Evolutionary conservation across 37 sponge, comb jelly and placozoan genomes (phyloP).

Genomic region (Bolinopsis microptera): DNA sequence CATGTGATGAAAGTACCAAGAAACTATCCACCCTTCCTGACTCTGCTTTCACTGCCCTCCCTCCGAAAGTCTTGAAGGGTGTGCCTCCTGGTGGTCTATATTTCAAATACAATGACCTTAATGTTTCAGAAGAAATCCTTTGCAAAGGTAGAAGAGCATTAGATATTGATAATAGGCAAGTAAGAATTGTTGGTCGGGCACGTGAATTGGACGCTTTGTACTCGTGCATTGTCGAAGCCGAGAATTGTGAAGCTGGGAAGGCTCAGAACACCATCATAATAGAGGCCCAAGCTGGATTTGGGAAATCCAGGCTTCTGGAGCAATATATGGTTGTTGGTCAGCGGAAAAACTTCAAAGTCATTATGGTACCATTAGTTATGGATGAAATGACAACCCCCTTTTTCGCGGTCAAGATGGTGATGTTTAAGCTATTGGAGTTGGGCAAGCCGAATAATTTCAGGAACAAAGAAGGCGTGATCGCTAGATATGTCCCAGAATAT

Average conservation of each 20-base stretch:
- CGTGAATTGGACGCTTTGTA: constrained; percentile 58
- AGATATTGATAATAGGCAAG: not conserved
- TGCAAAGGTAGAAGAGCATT: not conserved
- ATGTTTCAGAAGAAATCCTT: not conserved
- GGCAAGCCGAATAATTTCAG: not conserved
- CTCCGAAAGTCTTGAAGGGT: constrained; percentile 69
- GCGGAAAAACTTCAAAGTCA: constrained; percentile 1
- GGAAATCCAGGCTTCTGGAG: constrained; percentile 23
- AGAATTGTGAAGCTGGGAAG: not conserved
- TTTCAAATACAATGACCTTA: not conserved
- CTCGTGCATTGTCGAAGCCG: not conserved
- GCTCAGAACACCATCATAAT: not conserved
- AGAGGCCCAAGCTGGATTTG: constrained; percentile 62
- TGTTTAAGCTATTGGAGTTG: constrained; percentile 25
- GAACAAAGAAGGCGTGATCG: constrained; percentile 61
- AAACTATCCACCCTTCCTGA: constrained; percentile 71
- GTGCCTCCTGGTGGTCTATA: constrained; percentile 58
- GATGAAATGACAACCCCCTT: constrained; percentile 63
- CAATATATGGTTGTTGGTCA: constrained; percentile 19
- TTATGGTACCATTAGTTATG: not conserved
- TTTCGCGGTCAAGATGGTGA: constrained; percentile 50
- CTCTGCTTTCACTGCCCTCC: constrained; percentile 69
- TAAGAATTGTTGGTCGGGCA: constrained; percentile 14
- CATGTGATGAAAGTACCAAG: constrained; percentile 85
- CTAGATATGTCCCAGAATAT: constrained; percentile 51